Base-by-base conservation (phyloP, 2,888 invertebrate genomes). In the Machimus atricapillus region DNA sequence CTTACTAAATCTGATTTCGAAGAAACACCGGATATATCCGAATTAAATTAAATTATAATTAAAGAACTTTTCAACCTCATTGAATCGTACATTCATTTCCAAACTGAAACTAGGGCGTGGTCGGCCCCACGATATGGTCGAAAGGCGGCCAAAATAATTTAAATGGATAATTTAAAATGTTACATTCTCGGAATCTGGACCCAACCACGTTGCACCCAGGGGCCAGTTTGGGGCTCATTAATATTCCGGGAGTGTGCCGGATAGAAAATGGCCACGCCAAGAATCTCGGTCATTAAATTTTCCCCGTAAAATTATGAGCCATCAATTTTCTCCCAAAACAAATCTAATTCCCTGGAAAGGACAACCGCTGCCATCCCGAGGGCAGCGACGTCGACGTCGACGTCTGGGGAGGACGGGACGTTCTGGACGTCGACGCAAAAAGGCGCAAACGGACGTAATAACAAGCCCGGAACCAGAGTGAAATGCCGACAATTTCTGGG, bases 291-390 rank as follows among this genome's bases (percentile, higher is more conserved):
- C 86, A 86, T 86, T 86, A 86, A 86, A 86, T 86, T 77, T 34
- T 77, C 66, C 58, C 58, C 86, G 86, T 86, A 86, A 86, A 52
- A 86, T 77, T 86, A 77, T 86, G 77, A 86, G 56, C 86, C 86
- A 86, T 86, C 76, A 86, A 77, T 86, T 86, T 77, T 77, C 76
- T 86, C 86, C 86, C 74, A 86, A 86, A 86, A 86, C 77, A 86
- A 86, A 86, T 77, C 86, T 86, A 86, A 77, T 86, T 86, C 86
- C 77, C 76, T 77, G 16, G 52, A 37, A 77, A 86, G 77, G 76
- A 56, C 76, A 86, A 56, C 74, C 74, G 73, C 85, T 74, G 37
- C 34, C 73, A 74, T 43, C 34, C 34, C 66, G n/a, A 27, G 66
- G 85, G 43, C 31, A 46, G 46, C 27, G 12, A 12, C 19, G 16